Conservation (phyloP, 2,888 invertebrate species). For the Drosophila anomalipes region DNA sequence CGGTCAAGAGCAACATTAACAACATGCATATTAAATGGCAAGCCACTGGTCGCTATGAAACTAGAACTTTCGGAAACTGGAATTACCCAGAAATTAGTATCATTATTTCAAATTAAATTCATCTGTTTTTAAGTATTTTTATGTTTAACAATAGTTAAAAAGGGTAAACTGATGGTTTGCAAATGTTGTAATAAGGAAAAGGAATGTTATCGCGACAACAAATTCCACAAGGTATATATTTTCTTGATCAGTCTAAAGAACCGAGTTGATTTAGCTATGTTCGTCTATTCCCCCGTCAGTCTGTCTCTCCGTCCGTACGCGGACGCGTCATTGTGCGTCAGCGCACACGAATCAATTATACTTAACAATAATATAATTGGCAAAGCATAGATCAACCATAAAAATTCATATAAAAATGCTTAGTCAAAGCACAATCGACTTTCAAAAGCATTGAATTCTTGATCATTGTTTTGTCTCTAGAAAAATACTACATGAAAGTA, state of each 20-base stretch:
- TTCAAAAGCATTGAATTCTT: background rate
- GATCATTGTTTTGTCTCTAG: background rate
- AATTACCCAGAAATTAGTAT: background rate
- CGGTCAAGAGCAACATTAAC: background rate
- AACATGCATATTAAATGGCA: background rate
- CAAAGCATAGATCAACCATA: background rate
- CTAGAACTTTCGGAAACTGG: background rate
- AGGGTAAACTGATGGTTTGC: background rate
- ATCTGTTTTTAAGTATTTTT: background rate
- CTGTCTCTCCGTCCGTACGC: background rate
- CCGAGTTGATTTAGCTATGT: background rate
- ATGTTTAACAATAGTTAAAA: background rate
- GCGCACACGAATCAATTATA: background rate
- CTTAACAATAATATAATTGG: background rate
- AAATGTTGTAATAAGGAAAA: background rate
- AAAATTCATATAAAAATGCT: background rate
- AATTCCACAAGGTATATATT: background rate
- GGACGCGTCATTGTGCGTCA: too few species aligned
- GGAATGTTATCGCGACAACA: background rate
- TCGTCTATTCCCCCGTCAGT: background rate
- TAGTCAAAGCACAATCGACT: background rate
- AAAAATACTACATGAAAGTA: background rate
- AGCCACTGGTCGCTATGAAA: too few species aligned
- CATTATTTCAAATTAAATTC: background rate
- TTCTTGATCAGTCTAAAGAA: background rate